Evolutionary conservation across 2,797 vertebrate species (phyloP), one percentile per base, ranked within the genome.

Genomic region (Mionectes olivaceus): DNA sequence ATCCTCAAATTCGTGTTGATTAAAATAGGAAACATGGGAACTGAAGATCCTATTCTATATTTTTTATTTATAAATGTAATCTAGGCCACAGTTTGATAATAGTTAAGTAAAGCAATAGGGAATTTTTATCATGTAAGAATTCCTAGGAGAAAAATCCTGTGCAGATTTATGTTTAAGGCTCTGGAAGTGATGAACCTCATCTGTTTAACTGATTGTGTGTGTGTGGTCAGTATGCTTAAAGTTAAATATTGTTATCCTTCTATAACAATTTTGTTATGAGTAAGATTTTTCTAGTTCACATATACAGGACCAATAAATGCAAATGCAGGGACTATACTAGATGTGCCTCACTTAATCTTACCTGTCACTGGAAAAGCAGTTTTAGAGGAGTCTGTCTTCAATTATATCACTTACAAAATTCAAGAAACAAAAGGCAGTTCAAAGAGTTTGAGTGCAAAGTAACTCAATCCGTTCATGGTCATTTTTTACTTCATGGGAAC

Each of bases 1-100:
- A 82, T 89, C 35, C 63, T 81, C 32, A 94, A 84, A 87, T 46
- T 80, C 52, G 86, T 10, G 3, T 27, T 92, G 78, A 90, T 76
- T 87, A 80, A 82, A 82, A 63, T 46, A 89, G 27, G 52, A 94
- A 86, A 90, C 46, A 90, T 83, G 64, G 73, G 88, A 95, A 95
- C 47, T 69, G 27, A 84, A 90, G n/a, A 41, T 70, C 32, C 11
- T 56, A 16, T 27, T 86, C 61, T 82, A 3, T 52, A 67, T 76
- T 84, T 71, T 94, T 91, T 67, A 70, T 64, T 89, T 94, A 9
- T 52, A 69, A 79, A 17, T 50, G 60, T n/a, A 92, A 35, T 74
- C 44, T 82, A 70, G 60, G 52, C 37, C 52, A 82, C 6, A 37
- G 18, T 83, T 92, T 92, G 63, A 73, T 59, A 82, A 70, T 13